phyloP scores from a whole-genome alignment of 2,113 vertebrate genomes.

The Rostratula benghalensis region DNA sequence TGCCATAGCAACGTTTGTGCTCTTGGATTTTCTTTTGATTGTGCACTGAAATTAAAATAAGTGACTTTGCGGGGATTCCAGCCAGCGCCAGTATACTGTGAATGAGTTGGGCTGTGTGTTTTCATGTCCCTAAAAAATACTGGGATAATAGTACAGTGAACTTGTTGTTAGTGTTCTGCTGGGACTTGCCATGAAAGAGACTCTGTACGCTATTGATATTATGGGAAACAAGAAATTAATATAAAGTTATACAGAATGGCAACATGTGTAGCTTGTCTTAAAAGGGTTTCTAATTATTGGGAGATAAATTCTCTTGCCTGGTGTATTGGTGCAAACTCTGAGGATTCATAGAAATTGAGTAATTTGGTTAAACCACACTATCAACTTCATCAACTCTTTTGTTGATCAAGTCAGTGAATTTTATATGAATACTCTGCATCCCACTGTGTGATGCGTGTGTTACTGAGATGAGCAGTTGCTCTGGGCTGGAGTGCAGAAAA shows the following conservation, averaged over 20 bases:
- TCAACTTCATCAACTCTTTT: background rate
- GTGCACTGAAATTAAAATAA: background rate
- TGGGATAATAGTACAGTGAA: background rate
- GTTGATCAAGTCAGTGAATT: background rate
- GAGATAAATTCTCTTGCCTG: background rate
- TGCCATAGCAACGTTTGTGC: background rate
- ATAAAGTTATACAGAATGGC: background rate
- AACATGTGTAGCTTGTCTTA: background rate
- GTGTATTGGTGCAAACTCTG: background rate
- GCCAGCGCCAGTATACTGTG: background rate
- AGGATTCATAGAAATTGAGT: background rate
- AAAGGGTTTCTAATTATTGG: background rate
- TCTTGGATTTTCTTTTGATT: background rate
- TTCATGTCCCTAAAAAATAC: background rate
- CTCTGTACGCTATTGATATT: background rate
- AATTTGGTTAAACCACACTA: background rate
- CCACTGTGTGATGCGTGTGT: rapidly evolving
- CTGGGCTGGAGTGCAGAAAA: background rate
- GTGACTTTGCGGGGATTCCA: rapidly evolving
- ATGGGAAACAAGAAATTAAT: background rate
- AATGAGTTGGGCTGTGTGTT: background rate
- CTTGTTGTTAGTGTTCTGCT: background rate
- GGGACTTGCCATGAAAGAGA: background rate
- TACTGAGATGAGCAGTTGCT: background rate
- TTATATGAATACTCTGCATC: background rate